Base-by-base conservation (phyloP, 2,888 invertebrate species). In the Octodonta nipae region DNA sequence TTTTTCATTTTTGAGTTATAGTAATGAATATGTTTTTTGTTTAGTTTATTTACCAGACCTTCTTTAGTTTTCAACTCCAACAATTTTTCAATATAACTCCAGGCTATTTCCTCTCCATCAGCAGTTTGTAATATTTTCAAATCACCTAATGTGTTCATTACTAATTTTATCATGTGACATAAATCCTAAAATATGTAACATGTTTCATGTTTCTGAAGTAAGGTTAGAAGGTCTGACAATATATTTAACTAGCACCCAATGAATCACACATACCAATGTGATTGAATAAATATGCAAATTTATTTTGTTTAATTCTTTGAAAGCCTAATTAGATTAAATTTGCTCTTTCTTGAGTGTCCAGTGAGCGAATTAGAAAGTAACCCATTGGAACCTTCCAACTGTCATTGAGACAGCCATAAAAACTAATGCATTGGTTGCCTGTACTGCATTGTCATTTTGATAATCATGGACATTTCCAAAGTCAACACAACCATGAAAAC, bases 371-470 rank as follows among this genome's bases (percentile, higher is more conserved):
- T 13, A 30, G 13, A 11, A 30, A 30, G 13, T 30, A 30, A 4
- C 30, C 30, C 11, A 30, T 16, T 6, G 30, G 22, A 11, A 30
- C 12, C 11, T 30, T 30, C 22, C 30, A 30, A n/a, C 13, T 12
- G 8, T 13, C 30, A 30, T 30, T 4, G 20, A 17, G 7, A 30
- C 30, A 4, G 22, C 30, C 30, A 20, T 30, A 25, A 31, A 25
- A 12, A 31, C 31, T 25, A 25, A 31, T 22, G 31, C 31, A 14
- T 31, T n/a, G n/a, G n/a, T n/a, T n/a, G n/a, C n/a, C n/a, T n/a
- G 12, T 5, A 7, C 13, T 4, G 30, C 30, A n/a, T 29, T 29
- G 8, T 13, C n/a, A n/a, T 20, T 20, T 7, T 20, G 7, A 20
- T 6, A 7, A 20, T 20, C n/a, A n/a, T 20, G 6, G 6, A n/a